Base-by-base conservation (phyloP, 2,797 vertebrate genomes). In the Margarornis squamiger region DNA sequence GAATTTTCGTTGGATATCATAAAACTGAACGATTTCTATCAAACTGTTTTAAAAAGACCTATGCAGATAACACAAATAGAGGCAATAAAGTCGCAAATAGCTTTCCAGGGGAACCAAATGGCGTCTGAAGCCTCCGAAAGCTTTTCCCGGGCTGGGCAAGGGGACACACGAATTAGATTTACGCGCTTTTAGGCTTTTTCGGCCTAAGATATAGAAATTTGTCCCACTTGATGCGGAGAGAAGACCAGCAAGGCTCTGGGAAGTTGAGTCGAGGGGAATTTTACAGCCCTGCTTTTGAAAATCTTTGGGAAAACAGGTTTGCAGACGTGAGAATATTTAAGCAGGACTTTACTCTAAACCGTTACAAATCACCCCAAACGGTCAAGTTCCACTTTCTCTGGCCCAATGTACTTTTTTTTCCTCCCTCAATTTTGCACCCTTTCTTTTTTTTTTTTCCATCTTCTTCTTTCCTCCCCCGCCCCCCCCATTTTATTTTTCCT, bases 41-140 rank as follows among this genome's bases (percentile, higher is more conserved):
- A 98, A 97, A 98, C 96, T 96, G 78, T 79, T 97, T 97, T 96
- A 93, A 97, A 97, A 97, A 97, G 97, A 97, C 96, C 98, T 97
- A 98, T 97, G 97, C 97, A 97, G 97, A 97, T 98, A 98, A 98
- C 98, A 98, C 98, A 98, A 98, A 98, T 97, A 98, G 97, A 97
- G 97, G 98, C 97, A 97, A 97, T 98, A 98, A 98, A 98, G 97
- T 94, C 80, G 96, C 91, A 59, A 97, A 94, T 89, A 89, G 94
- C 97, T 98, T 98, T 97, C 95, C 97, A 90, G 49, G 83, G 97
- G 97, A 97, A 96, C 97, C 98, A 98, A 98, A 98, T 96, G 97
- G 97, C 86, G 92, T 77, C 95, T 75, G 87, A 62, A 93, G 75
- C 23, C 79, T 52, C 3, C 55, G 73, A 51, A 63, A 91, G 90